A percentile compares a stretch with the other conserved stretches of the same genome.
phyloP scores from a whole-genome alignment of 2,888 invertebrate species.

The Bursaphelenchus okinawaensis region DNA sequence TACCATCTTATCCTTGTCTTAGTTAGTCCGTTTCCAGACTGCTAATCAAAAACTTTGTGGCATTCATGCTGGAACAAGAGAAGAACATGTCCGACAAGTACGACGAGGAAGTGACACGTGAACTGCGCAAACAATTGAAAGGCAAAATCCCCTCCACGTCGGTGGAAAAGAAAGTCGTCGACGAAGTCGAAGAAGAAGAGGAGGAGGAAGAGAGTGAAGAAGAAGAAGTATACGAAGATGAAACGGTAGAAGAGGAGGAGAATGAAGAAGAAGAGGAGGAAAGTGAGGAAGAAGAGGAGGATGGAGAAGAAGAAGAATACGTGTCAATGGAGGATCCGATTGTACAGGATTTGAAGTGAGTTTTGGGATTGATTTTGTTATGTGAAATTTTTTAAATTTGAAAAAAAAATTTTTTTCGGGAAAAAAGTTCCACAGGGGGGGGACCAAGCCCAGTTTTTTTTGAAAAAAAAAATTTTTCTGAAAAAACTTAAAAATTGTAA shows the following conservation, averaged over 20 bases:
- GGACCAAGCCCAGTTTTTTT: no score
- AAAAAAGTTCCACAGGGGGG: background rate
- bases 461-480: background rate
- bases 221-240: slow-evolving; percentile 3
- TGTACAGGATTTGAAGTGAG: background rate
- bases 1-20: no score
- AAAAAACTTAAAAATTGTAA: background rate
- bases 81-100: slow-evolving; percentile 14
- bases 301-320: background rate
- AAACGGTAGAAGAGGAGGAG: slow-evolving; percentile 5
- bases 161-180: background rate
- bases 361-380: no score
- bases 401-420: background rate
- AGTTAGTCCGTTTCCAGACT: slow-evolving; percentile 23
- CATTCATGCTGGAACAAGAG: slow-evolving; percentile 38
- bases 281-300: slow-evolving; percentile 17
- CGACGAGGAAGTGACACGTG: background rate
- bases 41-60: slow-evolving; percentile 37
- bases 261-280: slow-evolving; percentile 19
- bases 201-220: slow-evolving; percentile 4
- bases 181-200: slow-evolving; percentile 10
- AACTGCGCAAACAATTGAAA: background rate
- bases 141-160: background rate
- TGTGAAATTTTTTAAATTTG: no score
- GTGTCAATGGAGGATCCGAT: slow-evolving; percentile 1